Base-by-base conservation (phyloP, 1,140 invertebrate species). In the Drosophila lacteicornis region DNA sequence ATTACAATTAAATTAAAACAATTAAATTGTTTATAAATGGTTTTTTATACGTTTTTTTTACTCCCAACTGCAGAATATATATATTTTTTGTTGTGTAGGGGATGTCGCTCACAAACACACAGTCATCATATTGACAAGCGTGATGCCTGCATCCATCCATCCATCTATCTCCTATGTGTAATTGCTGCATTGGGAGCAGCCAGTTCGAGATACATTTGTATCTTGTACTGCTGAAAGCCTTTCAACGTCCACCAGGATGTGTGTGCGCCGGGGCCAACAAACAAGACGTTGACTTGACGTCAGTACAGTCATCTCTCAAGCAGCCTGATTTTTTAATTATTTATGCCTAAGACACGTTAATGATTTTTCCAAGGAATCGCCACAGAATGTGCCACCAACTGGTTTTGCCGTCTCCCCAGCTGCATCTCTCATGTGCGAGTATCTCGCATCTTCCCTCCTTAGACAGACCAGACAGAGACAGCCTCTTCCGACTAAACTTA, bases 291-390 rank as follows among this genome's bases (percentile, higher is more conserved):
- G 63, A 61, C 62, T 55, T 58, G 60, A 61, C 43, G 61, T 36
- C 33, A 49, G 75, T 76, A 74, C 77, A 80, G 62, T 78, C 69
- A 40, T 55, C 63, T 67, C 61, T 43, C 53, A 33, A 62, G 63
- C 63, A 19, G 69, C 47, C 66, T 79, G 67, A 60, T 77, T 77
- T 88, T 87, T 87, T 87, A 87, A 87, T 87, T 87, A 90, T 87
- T 90, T 87, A 87, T 88, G 85, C 85, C 79, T 84, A 88, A 87
- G 80, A 87, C 84, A 84, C 84, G 84, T 90, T 87, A 80, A 87
- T 90, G 80, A 87, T 87, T 88, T 56, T 87, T 87, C 84, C 77
- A 53, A 68, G 84, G 80, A 87, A 87, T 71, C 58, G 77, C 56
- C 82, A 60, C 53, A 71, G 69, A 71, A 70, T 71, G 69, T 71